These are phyloP conservation scores for Neotoma lepida DNA, from an alignment of 2,113 vertebrate species.

Conservation along the genomic window DNA sequence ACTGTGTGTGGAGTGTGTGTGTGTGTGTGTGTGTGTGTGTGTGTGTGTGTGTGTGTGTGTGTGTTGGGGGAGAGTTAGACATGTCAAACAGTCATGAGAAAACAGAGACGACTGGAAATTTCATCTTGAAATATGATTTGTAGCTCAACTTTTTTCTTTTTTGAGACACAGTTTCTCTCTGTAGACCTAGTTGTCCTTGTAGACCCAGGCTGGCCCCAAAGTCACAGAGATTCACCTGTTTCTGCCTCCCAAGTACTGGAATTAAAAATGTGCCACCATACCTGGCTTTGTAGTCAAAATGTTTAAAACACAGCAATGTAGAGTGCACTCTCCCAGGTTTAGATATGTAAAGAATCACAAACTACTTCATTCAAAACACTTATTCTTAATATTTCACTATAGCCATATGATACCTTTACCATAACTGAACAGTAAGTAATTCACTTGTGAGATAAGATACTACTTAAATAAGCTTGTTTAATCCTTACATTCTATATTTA, in stretches of 20 bases:
- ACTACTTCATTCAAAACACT: constrained; percentile 38
- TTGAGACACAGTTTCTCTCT: not conserved
- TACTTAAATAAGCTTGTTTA: constrained; percentile 44
- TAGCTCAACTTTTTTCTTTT: not conserved
- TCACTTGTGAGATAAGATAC: not conserved
- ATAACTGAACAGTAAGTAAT: constrained; percentile 16
- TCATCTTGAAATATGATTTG: not conserved
- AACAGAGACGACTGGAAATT: constrained; percentile 25
- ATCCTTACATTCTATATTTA: not conserved
- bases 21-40: not conserved
- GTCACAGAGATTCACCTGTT: not conserved
- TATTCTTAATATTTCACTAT: constrained; percentile 27
- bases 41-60: not conserved
- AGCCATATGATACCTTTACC: constrained; percentile 20
- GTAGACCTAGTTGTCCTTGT: not conserved
- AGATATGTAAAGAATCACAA: constrained; percentile 3
- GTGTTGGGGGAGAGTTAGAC: not conserved
- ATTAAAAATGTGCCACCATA: not conserved
- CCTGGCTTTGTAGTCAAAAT: not conserved
- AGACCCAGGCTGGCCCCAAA: not conserved
- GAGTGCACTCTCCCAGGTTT: not conserved
- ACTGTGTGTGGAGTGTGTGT: not conserved
- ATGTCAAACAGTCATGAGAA: constrained; percentile 21
- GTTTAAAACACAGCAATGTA: constrained; percentile 27
- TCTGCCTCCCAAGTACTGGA: not conserved